Evolutionary conservation across 2,113 vertebrate genomes (phyloP).

Genomic region (Prinia subflava): DNA sequence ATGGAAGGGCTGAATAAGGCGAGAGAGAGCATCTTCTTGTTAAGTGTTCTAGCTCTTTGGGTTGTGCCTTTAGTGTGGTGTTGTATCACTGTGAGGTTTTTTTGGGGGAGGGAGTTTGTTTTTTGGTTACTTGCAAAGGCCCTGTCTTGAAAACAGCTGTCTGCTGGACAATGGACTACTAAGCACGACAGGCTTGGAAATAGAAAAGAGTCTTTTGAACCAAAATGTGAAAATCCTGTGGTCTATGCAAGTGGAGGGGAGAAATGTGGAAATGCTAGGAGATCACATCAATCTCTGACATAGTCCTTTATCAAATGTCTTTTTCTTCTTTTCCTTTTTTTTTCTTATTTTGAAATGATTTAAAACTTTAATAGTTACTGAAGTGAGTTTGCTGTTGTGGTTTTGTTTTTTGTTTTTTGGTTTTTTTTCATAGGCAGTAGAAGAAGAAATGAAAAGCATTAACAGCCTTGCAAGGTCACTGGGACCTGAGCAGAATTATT

Average conservation of each 20-base stretch:
- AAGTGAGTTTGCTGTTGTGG: background rate
- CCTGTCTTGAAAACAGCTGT: constrained; percentile 6
- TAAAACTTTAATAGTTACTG: background rate
- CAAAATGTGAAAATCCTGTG: background rate
- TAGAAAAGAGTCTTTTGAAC: constrained; percentile 25
- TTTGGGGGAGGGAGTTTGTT: background rate
- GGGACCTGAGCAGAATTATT: constrained; percentile 77
- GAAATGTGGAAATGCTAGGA: background rate
- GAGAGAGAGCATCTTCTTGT: background rate
- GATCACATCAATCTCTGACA: background rate
- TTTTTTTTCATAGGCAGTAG: background rate
- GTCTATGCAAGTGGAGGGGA: background rate
- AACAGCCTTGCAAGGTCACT: constrained; percentile 58
- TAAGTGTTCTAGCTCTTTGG: background rate
- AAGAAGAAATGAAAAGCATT: constrained; percentile 24
- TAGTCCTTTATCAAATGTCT: background rate
- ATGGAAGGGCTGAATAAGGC: background rate
- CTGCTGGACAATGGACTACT: background rate
- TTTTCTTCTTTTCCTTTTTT: background rate
- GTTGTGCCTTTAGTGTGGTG: background rate
- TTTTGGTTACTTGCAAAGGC: background rate
- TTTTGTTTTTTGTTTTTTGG: background rate
- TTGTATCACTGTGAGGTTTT: background rate
- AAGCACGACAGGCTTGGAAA: background rate
- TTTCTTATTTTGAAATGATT: background rate